phyloP scores from a whole-genome alignment of 2,888 invertebrate species.

The Eupithecia tripunctaria region DNA sequence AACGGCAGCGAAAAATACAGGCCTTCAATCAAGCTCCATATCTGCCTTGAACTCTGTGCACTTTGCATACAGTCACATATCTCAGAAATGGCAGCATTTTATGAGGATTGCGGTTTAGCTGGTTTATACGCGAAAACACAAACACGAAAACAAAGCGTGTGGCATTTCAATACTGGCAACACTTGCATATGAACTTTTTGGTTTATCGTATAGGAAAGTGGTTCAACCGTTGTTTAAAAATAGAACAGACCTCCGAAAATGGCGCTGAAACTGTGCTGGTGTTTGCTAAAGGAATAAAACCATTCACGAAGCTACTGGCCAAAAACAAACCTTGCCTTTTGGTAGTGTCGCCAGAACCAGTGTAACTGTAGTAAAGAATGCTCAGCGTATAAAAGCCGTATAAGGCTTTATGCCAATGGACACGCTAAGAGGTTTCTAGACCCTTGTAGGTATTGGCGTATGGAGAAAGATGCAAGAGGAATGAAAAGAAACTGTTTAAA shows the following conservation, averaged over 20 bases:
- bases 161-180: slow-evolving; percentile 2
- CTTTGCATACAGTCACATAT: slow-evolving; percentile 14
- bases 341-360: slow-evolving; percentile 2
- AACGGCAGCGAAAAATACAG: background rate
- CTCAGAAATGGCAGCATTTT: background rate
- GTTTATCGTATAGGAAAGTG: background rate
- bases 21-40: background rate
- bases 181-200: background rate
- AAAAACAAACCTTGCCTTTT: background rate
- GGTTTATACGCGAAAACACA: background rate
- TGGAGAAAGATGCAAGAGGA: slow-evolving; percentile 35
- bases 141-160: slow-evolving; percentile 4
- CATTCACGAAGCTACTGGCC: background rate
- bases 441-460: slow-evolving; percentile 41
- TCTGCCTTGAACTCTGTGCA: slow-evolving; percentile 15
- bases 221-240: background rate
- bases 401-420: slow-evolving; percentile 49
- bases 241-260: background rate
- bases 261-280: background rate
- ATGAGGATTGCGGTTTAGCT: background rate
- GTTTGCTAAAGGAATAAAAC: background rate
- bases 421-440: slow-evolving; percentile 51
- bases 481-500: background rate
- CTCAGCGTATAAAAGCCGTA: slow-evolving; percentile 41
- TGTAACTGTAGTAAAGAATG: slow-evolving; percentile 2